Percentiles rank a stretch among this genome's conserved stretches.
phyloP scores from a whole-genome alignment of 2,797 vertebrate genomes.

The Sebastes itinus region DNA sequence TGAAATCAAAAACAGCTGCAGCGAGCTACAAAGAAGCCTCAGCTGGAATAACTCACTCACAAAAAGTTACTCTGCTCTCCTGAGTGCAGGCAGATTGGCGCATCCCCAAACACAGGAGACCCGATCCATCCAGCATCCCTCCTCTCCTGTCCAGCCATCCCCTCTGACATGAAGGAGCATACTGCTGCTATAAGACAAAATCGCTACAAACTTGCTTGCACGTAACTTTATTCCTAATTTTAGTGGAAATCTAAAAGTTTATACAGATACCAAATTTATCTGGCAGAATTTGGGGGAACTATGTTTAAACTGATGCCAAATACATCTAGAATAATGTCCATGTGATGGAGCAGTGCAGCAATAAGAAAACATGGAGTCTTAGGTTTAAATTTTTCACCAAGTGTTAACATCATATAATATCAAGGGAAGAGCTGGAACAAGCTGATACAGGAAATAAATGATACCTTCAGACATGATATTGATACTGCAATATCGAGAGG shows the following conservation, averaged over 20 bases:
- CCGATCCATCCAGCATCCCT: constrained; percentile 27
- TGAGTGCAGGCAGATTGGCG: constrained; percentile 57
- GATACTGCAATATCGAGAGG: not conserved
- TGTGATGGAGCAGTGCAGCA: not conserved
- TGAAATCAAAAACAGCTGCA: constrained; percentile 83
- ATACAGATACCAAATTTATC: not conserved
- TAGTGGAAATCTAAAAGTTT: not conserved
- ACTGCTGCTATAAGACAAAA: constrained; percentile 30
- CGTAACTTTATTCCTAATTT: not conserved
- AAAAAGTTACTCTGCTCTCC: constrained; percentile 76
- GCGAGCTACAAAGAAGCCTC: constrained; percentile 71
- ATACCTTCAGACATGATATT: not conserved
- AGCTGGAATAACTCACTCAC: constrained; percentile 80
- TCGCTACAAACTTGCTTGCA: not conserved
- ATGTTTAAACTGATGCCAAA: not conserved
- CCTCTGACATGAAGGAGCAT: constrained; percentile 3
- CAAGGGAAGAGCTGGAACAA: not conserved
- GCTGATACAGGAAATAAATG: not conserved
- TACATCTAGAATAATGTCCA: not conserved
- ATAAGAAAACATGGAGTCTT: not conserved
- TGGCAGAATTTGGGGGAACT: not conserved
- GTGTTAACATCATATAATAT: not conserved
- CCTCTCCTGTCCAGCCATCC: constrained; percentile 3
- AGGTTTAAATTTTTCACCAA: not conserved
- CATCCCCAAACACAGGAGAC: constrained; percentile 55